Conservation (phyloP, 2,113 vertebrate species). For the Coturnix japonica region DNA sequence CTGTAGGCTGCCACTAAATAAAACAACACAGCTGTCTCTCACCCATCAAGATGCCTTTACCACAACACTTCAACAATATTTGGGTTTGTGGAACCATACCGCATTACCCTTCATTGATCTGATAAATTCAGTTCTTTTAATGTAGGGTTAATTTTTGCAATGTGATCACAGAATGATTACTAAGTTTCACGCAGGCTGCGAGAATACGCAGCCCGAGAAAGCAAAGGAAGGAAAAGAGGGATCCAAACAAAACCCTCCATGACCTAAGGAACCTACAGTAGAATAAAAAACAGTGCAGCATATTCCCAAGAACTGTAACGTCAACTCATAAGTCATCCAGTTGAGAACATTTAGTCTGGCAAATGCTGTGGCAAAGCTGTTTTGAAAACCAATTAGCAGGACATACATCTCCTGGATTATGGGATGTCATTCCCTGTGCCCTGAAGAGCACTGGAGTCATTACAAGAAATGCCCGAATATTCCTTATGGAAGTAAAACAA, state of each 20-base stretch:
- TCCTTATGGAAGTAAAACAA: background rate
- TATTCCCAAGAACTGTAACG: background rate
- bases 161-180: background rate
- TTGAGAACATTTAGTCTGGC: background rate
- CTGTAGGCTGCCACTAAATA: background rate
- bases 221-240: background rate
- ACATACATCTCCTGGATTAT: background rate
- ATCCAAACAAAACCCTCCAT: background rate
- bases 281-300: background rate
- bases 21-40: background rate
- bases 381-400: background rate
- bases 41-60: fast-evolving
- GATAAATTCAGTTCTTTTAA: background rate
- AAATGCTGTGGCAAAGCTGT: background rate
- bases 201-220: background rate
- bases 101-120: background rate
- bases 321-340: background rate
- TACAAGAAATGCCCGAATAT: background rate
- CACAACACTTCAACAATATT: background rate
- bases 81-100: background rate
- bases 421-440: background rate
- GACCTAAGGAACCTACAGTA: background rate
- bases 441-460: background rate
- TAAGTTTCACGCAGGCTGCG: fast-evolving
- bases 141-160: background rate